Base-by-base conservation (phyloP, 2,113 vertebrate species). In the Canis aureus region DNA sequence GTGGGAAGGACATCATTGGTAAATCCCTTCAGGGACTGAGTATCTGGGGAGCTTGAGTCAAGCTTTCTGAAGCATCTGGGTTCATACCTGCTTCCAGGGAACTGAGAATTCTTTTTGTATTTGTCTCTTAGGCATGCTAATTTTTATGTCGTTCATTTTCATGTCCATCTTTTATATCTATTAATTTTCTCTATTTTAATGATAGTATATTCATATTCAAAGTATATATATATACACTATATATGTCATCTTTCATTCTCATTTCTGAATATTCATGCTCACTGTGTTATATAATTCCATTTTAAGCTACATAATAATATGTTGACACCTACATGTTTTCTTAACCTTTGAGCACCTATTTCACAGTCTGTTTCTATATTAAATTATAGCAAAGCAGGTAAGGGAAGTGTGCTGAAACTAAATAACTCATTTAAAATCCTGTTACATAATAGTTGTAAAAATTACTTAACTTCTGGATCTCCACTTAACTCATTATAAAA, bases 341-440 rank as follows among this genome's bases (percentile, higher is more conserved):
- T 15, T 78, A 53, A 25, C 5, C 51, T 86, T 49, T 43, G 8
- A 17, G 35, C 76, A 19, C 10, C 35, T 74, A 7, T 27, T 69
- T 69, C 23, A 38, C 43, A 43, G 25, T 73, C 29, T 66, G 5
- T 64, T 85, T 80, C 20, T 92, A 35, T 12, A 89, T 86, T 90
- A 86, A 89, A 32, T 38, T 12, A 84, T 73, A 80, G 4, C 15
- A 71, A 2, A 79, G 1, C 66, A 10, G 19, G 38, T 80, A 38
- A 66, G 66, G 4, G 73, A 74, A 38, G 11, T 11, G 8, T 2
- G 5, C 27, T 80, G 8, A 51, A 76, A 4, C 23, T 64, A 59
- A 84, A 62, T 27, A 51, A 79, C 3, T 60, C 3, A 89, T 93
- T 95, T 97, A 38, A 89, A 95, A 51, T 85, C 84, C 25, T 59